Evolutionary conservation across 1,140 invertebrate genomes (phyloP).

Genomic region (Rhysida immarginata): DNA sequence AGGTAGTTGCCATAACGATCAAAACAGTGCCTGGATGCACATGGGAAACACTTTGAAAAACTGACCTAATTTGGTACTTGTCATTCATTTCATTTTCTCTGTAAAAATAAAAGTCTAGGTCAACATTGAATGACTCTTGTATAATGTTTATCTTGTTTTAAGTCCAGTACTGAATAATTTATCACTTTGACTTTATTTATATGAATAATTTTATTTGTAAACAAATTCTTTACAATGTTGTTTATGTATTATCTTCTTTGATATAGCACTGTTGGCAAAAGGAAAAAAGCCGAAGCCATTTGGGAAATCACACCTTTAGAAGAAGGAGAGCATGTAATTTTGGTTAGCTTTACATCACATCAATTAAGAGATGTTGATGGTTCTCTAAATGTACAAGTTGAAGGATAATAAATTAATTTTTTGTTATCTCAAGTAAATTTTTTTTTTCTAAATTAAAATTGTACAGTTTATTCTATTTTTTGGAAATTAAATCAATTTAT

Average conservation of each 20-base stretch:
- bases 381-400: conserved; percentile 38
- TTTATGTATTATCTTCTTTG: neutral
- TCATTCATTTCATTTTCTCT: neutral
- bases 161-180: neutral
- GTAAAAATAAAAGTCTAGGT: no score
- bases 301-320: conserved; percentile 54
- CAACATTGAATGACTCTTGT: neutral
- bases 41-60: no score
- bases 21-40: neutral
- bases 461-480: no score
- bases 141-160: neutral
- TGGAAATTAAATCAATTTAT: no score
- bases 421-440: no score
- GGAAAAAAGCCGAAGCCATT: conserved; percentile 43
- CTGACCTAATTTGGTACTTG: no score
- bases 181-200: neutral
- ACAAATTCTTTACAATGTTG: neutral
- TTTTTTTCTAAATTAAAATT: no score
- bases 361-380: conserved; percentile 71
- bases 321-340: conserved; percentile 55
- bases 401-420: no score
- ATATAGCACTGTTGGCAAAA: conserved; percentile 38
- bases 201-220: neutral
- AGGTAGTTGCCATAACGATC: neutral
- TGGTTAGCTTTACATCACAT: conserved; percentile 61